Conservation (phyloP, 2,888 invertebrate species). For the Coenonympha arcania region DNA sequence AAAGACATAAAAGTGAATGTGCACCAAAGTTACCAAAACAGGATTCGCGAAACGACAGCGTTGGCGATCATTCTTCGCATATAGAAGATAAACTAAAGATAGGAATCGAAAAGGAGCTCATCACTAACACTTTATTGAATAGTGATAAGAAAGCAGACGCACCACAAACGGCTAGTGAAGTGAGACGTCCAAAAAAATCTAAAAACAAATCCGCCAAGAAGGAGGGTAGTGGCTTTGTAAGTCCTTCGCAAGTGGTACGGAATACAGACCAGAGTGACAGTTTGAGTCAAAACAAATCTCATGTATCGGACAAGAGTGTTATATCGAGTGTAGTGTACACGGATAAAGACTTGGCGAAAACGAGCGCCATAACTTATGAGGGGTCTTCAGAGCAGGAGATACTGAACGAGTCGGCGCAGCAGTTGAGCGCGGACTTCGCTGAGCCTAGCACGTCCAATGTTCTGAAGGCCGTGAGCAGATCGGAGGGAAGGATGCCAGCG, state of each 20-base stretch:
- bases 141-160: slow-evolving; percentile 30
- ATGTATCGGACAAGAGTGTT: slow-evolving; percentile 49
- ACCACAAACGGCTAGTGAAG: slow-evolving; percentile 38
- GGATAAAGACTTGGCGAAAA: slow-evolving; percentile 49
- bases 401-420: slow-evolving; percentile 76
- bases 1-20: slow-evolving; percentile 79
- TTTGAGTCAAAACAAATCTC: slow-evolving; percentile 23
- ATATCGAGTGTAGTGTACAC: slow-evolving; percentile 67
- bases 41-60: slow-evolving; percentile 44
- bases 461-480: slow-evolving; percentile 42
- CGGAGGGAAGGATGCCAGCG: slow-evolving; percentile 58
- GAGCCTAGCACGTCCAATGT: slow-evolving; percentile 45
- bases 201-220: slow-evolving; percentile 46
- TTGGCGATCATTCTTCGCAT: slow-evolving; percentile 39
- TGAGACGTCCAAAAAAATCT: slow-evolving; percentile 45
- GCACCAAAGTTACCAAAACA: slow-evolving; percentile 58
- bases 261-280: slow-evolving; percentile 36
- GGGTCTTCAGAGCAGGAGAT: slow-evolving; percentile 82
- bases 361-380: slow-evolving; percentile 75
- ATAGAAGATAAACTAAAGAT: slow-evolving; percentile 41
- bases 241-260: slow-evolving; percentile 39
- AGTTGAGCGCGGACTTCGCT: slow-evolving; percentile 51
- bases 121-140: slow-evolving; percentile 24
- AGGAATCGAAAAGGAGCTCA: slow-evolving; percentile 36
- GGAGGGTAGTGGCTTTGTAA: slow-evolving; percentile 42